Evolutionary conservation across 2,113 vertebrate species (phyloP).

Genomic region (Zootoca vivipara): DNA sequence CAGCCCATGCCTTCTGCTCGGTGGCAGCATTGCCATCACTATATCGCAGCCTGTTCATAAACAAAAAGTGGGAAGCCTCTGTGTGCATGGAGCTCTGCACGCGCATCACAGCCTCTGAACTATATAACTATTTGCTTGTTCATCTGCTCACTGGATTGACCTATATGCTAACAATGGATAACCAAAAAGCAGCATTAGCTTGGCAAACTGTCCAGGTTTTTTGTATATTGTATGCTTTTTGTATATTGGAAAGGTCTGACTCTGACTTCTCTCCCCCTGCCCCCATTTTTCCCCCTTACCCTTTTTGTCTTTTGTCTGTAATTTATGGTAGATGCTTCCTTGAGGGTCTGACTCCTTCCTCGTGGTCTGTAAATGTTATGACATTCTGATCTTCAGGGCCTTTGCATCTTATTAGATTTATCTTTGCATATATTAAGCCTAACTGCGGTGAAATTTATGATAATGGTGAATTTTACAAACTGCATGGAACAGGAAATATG

Average conservation of each 20-base stretch:
- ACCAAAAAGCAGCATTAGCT: not conserved
- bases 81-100: not conserved
- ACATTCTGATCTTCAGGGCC: conserved; percentile 45
- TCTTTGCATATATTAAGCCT: conserved; percentile 40
- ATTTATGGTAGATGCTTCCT: conserved; percentile 19
- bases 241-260: not conserved
- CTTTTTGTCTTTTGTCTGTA: not conserved
- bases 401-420: conserved; percentile 43
- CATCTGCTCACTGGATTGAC: not conserved
- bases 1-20: too few species aligned
- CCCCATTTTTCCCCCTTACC: not conserved
- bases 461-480: conserved; percentile 33
- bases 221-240: not conserved
- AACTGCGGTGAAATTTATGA: conserved; percentile 36
- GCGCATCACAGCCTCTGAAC: not conserved
- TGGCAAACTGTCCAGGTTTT: not conserved
- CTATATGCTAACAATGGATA: not conserved
- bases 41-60: not conserved
- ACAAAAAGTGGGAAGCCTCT: not conserved
- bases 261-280: not conserved
- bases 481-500: conserved; percentile 15
- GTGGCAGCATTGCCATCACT: too few species aligned
- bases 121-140: not conserved
- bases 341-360: conserved; percentile 14
- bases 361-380: conserved; percentile 41